Evolutionary conservation across 2,797 vertebrate genomes (phyloP), one percentile per base, ranked within the genome.

Genomic region (Oreochromis grahami): DNA sequence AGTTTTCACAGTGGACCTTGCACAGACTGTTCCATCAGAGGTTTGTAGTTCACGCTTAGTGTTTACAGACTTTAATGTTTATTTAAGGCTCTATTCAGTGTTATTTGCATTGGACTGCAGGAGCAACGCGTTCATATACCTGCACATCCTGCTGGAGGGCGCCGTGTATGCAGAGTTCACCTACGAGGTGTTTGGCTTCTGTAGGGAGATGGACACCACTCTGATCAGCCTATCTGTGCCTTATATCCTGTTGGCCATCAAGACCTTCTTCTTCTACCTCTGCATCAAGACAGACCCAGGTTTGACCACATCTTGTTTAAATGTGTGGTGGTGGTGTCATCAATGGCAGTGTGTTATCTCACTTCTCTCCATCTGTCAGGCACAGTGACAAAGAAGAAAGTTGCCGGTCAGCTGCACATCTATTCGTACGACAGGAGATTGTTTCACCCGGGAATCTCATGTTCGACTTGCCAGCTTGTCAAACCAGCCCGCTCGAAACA

Each of bases 401-500:
- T 97, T 1, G 84, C 91, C 0, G 58, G 87, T 0, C 95, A 97
- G 84, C 85, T 97, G 38, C 88, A 94, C 82, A 87, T 97, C 5
- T 99, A 99, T 63, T 92, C 93, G 0, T 98, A 99, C 0, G 98
- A 99, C 77, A 94, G 91, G 12, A 94, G 94, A 38, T 87, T 99
- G 89, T 99, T 98, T 92, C 96, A 95, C 45, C 96, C 94, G 0
- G 96, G 96, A 21, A 32, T 88, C 0, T 34, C 85, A 77, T 99
- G 99, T 89, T 92, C 96, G 4, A 97, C 97, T 0, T 99, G 99
- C 83, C 82, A 91, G 1, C 56, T 98, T 43, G 79, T 96, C 91
- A 99, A 99, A 91, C 98, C 98, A 12, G 98, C 98, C 21, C 96
- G 98, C 17, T 99, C 99, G 38, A 99, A 99, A 94, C 99, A 99